phyloP scores from a whole-genome alignment of 35 echinoderm and acorn worm species.

The Diadema setosum region DNA sequence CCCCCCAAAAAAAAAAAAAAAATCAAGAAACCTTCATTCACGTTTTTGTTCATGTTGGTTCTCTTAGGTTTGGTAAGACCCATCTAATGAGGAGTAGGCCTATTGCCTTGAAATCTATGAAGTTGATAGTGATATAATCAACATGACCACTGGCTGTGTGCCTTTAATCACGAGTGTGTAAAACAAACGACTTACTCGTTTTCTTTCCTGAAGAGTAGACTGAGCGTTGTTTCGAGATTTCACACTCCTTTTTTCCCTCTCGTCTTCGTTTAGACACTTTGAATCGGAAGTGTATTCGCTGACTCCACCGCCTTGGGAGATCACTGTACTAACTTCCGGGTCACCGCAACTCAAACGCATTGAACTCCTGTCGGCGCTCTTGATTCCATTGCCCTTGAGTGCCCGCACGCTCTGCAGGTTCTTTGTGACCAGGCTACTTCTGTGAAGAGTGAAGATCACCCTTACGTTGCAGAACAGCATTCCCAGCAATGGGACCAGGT shows the following conservation, averaged over 20 bases:
- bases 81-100: too few species aligned
- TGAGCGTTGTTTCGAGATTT: neutral
- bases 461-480: slow-evolving; percentile 48
- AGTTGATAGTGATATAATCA: too few species aligned
- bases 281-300: neutral
- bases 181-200: slow-evolving; percentile 6
- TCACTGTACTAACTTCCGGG: neutral
- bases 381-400: neutral
- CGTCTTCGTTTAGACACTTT: neutral
- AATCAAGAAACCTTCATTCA: too few species aligned
- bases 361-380: neutral
- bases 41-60: too few species aligned
- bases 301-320: neutral
- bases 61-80: too few species aligned
- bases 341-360: neutral
- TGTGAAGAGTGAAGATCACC: slow-evolving; percentile 37
- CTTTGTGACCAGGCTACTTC: slow-evolving; percentile 30
- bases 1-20: too few species aligned
- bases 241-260: neutral
- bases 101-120: too few species aligned
- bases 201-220: slow-evolving; percentile 24
- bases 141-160: too few species aligned
- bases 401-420: slow-evolving; percentile 50
- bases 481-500: slow-evolving; percentile 36
- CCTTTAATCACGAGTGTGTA: too few species aligned